Conservation (phyloP, 2,888 invertebrate genomes). For the Cordylochernes scorpioides region DNA sequence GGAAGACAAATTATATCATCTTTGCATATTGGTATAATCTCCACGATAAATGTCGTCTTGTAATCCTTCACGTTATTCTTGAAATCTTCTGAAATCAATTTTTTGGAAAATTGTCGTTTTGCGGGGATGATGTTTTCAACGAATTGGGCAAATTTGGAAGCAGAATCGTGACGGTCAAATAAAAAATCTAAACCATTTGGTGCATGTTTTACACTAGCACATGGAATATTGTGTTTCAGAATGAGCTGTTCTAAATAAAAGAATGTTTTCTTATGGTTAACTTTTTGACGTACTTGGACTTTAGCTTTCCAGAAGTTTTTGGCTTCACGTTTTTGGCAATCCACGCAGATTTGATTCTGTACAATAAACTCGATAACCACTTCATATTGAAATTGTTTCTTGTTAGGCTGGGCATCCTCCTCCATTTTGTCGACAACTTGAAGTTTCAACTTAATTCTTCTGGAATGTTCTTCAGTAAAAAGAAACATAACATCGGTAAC, state of each 20-base stretch:
- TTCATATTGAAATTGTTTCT: constrained; percentile 73
- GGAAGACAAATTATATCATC: too few relatives aligned
- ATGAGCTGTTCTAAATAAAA: constrained; percentile 91
- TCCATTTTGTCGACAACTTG: constrained; percentile 84
- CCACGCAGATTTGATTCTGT: constrained; percentile 82
- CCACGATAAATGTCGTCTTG: too few relatives aligned
- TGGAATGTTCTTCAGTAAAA: constrained; percentile 98
- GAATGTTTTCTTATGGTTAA: constrained; percentile 84
- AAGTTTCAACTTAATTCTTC: constrained; percentile 76
- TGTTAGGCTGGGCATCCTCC: constrained; percentile 60
- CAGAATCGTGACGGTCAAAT: too few relatives aligned
- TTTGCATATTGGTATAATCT: too few relatives aligned
- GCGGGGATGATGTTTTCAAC: too few relatives aligned
- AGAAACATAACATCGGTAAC: constrained; percentile 84
- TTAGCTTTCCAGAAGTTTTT: constrained; percentile 88
- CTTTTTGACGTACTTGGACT: constrained; percentile 30
- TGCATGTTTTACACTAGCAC: too few relatives aligned
- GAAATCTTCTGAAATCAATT: too few relatives aligned
- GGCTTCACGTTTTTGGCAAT: constrained; percentile 85
- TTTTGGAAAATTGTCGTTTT: too few relatives aligned
- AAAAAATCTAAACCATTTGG: too few relatives aligned
- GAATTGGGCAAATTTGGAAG: too few relatives aligned
- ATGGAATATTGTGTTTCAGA: constrained; percentile 76
- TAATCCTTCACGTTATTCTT: too few relatives aligned
- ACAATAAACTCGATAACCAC: constrained; percentile 80